These are phyloP conservation scores for Hycleus phaleratus DNA, from an alignment of 1,140 invertebrate species.

Conservation along the genomic window DNA sequence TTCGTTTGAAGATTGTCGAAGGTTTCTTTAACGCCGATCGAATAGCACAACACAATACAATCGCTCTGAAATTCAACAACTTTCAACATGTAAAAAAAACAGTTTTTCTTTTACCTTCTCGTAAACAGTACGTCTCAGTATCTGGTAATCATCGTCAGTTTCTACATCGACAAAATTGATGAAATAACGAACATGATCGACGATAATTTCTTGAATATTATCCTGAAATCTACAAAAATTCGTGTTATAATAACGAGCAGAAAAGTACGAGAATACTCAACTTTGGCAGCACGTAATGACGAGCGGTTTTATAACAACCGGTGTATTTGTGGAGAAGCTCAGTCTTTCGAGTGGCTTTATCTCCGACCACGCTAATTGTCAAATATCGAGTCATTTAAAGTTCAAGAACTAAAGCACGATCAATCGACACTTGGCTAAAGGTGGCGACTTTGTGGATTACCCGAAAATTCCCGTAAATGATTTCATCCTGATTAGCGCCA, in stretches of 20 bases:
- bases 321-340: constrained; percentile 14
- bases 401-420: too few species aligned
- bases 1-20: constrained; percentile 19
- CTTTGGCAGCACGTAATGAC: not conserved
- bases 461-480: too few species aligned
- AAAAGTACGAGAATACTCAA: not conserved
- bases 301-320: not conserved
- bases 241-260: not conserved
- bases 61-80: constrained; percentile 15
- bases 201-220: constrained; percentile 10
- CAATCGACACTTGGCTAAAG: too few species aligned
- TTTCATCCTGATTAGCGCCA: too few species aligned
- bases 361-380: constrained; percentile 13
- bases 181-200: constrained; percentile 1
- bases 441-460: too few species aligned
- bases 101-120: not conserved
- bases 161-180: constrained; percentile 9
- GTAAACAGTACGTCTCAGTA: constrained; percentile 2
- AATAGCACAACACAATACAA: constrained; percentile 22
- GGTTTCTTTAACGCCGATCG: constrained; percentile 7
- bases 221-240: constrained; percentile 8
- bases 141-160: constrained; percentile 5
- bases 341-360: constrained; percentile 5
- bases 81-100: not conserved
- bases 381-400: constrained; percentile 7